Base-by-base conservation (phyloP, 2,113 vertebrate species). In the Cygnus atratus region DNA sequence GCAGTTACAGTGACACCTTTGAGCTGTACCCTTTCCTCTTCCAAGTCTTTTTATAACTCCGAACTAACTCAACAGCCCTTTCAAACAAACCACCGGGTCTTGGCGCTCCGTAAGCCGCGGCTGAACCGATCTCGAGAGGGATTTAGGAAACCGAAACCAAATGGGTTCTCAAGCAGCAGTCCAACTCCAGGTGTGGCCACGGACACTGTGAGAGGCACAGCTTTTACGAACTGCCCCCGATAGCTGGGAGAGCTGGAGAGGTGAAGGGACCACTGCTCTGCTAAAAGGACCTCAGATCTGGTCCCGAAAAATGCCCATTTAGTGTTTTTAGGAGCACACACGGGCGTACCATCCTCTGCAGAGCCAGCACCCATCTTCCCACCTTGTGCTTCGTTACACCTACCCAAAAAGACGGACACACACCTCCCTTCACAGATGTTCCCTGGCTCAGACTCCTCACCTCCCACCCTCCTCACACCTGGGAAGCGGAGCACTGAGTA, bases 21-120 rank as follows among this genome's bases (percentile, higher is more conserved):
- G 28, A 90, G 90, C 4, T 44, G 63, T 12, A 81, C 52, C 91
- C 90, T 84, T 70, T 86, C 79, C 88, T 88, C 55, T 37, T 93
- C 90, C 94, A 94, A 96, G 81, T 79, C 91, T 94, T 94, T 96
- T 96, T 95, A 90, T 95, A 97, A 62, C 55, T 13, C 90, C 33
- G 63, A 90, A 8, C 82, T 48, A 90, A 10, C 82, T 48, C 82
- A 22, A 43, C 15, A 33, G 9, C 73, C 87, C 24, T 63, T 71
- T 41, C 92, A n/a, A 85, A 58, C 20, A 74, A 54, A 55, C 43
- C 74, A 41, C 62, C 54, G 17, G 81, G 72, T 46, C 79, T 74
- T 83, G 88, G 73, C 24, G 11, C 71, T 43, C 20, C 59, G 3
- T 10, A 58, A 81, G 20, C 61, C 61, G 2, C 54, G 57, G 39